phyloP scores from a whole-genome alignment of 37 sponge, comb jelly and placozoan genomes.

The Chondrosia reniformis region DNA sequence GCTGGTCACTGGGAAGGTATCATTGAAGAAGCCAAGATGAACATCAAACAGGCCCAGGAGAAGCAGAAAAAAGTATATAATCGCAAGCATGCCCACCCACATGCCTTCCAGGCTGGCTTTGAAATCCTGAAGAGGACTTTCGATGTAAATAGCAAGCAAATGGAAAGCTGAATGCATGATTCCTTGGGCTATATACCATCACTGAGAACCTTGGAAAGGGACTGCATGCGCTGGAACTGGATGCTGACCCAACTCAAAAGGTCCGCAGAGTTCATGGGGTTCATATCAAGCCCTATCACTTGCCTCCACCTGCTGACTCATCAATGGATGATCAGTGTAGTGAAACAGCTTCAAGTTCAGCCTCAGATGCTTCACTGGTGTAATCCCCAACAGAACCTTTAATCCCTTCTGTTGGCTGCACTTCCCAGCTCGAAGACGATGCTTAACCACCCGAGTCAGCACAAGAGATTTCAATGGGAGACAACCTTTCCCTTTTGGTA shows the following conservation, averaged over 20 bases:
- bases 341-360: background rate
- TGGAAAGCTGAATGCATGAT: slow-evolving; percentile 15
- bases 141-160: slow-evolving; percentile 7
- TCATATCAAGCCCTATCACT: slow-evolving; percentile 1
- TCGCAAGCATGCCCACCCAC: slow-evolving; percentile 5
- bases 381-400: background rate
- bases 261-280: slow-evolving; percentile 15
- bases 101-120: background rate
- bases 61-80: slow-evolving; percentile 26
- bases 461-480: too few species aligned
- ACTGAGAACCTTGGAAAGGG: slow-evolving; percentile 1
- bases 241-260: slow-evolving; percentile 8
- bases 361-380: slow-evolving; percentile 5
- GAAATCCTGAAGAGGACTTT: slow-evolving; percentile 28
- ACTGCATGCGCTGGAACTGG: background rate
- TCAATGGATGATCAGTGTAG: background rate
- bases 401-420: background rate
- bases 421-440: background rate
- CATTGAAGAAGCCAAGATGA: slow-evolving; percentile 13
- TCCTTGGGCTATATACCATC: slow-evolving; percentile 14
- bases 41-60: slow-evolving; percentile 29
- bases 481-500: too few species aligned
- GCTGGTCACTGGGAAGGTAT: background rate
- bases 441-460: background rate
- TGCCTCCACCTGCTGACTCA: too few species aligned